These are phyloP conservation scores for Heterodera filipjevi DNA, from an alignment of 2,888 invertebrate species.

Conservation along the genomic window DNA sequence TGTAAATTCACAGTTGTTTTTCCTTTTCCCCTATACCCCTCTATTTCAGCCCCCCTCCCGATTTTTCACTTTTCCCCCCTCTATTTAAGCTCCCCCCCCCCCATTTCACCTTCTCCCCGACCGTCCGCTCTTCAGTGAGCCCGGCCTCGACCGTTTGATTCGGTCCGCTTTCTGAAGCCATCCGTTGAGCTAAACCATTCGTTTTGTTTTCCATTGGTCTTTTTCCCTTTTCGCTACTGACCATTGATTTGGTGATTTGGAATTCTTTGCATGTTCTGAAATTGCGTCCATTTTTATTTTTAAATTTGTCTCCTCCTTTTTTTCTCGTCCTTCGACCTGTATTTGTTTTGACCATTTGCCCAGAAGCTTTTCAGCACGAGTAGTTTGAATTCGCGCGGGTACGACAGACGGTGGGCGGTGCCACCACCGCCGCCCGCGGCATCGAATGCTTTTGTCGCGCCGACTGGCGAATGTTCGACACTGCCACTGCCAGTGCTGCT, in stretches of 20 bases:
- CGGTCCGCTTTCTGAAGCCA: conserved; percentile 57
- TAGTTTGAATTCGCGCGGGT: conserved; percentile 60
- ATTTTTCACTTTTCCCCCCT: neutral
- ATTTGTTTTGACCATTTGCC: conserved; percentile 57
- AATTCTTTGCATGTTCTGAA: conserved; percentile 50
- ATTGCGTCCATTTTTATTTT: conserved; percentile 26
- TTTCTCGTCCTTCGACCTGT: conserved; percentile 34
- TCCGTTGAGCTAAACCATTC: conserved; percentile 56
- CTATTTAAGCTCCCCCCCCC: neutral
- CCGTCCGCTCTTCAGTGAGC: conserved; percentile 55
- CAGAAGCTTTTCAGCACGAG: conserved; percentile 57
- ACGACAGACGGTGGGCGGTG: conserved; percentile 48
- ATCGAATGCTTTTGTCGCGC: neutral
- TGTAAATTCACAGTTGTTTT: neutral
- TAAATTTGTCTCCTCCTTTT: conserved; percentile 24
- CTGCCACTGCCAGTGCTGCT: neutral
- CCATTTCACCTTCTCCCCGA: conserved; percentile 42
- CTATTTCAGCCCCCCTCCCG: too few relatives aligned
- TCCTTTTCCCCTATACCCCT: too few relatives aligned
- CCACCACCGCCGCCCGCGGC: neutral
- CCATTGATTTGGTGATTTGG: conserved; percentile 41
- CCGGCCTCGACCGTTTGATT: conserved; percentile 52
- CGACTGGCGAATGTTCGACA: neutral
- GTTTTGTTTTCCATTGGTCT: neutral
- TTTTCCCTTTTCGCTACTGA: neutral